Base-by-base conservation (phyloP, 2,797 vertebrate species). In the Sebastes oblongus region DNA sequence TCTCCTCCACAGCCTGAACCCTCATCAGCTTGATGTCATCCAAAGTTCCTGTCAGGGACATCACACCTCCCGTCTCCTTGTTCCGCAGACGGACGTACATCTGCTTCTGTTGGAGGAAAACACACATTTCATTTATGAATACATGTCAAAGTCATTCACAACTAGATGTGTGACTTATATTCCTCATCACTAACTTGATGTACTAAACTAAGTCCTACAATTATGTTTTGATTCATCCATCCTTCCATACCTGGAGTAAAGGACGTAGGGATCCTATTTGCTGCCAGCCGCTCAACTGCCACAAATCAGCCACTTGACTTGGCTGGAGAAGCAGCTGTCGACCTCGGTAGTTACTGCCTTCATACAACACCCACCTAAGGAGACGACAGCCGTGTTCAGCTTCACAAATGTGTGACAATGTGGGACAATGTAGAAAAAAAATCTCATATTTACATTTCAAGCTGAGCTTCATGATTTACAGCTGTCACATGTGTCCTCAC, bases 21-120 rank as follows among this genome's bases (percentile, higher is more conserved):
- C 98, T 95, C 82, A 98, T 95, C 88, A 99, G 96, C 83, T 97
- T 97, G 78, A 99, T 88, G 82, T 99, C 98, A 16, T 98, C 97
- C 56, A 98, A 46, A 24, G 95, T 93, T 59, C 98, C 98, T 1
- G 96, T 96, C 84, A 97, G 92, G 36, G 97, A 96, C 96, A 99
- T 95, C 85, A 97, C 80, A 39, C 94, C 89, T 50, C 97, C 96
- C 0, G 96, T 97, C 77, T 93, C 96, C 78, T 93, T 96, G 94
- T 97, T 98, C 78, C 96, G 95, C 89, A 99, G 94, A 83, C 91
- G 96, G 91, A 99, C 95, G 92, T 96, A 97, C 82, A 95, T 94
- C 56, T 90, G 94, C 92, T 96, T 98, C 98, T 99, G 92, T 91
- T 75, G 75, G 61, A 70, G 20, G 27, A 32, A 8, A 66, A 76